A percentile compares a stretch with the other conserved stretches of the same genome.
Evolutionary conservation across 2,113 vertebrate genomes (phyloP).

Genomic region (Shinisaurus crocodilurus): DNA sequence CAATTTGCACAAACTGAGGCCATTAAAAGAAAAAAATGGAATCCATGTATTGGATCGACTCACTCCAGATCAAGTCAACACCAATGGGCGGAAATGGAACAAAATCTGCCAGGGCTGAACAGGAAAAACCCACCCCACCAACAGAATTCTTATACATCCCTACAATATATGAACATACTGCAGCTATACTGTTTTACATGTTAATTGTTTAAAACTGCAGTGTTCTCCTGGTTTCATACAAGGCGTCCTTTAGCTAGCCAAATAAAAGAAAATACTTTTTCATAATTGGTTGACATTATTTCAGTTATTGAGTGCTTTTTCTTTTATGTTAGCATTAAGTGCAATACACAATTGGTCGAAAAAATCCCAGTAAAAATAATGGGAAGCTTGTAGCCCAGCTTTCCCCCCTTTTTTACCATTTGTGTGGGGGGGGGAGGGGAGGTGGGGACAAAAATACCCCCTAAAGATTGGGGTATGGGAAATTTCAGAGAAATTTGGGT

Average conservation of each 20-base stretch:
- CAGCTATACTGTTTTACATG: conserved; percentile 37
- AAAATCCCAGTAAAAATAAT: neutral
- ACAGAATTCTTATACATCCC: neutral
- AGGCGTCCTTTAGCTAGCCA: conserved; percentile 10
- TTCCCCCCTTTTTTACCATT: neutral
- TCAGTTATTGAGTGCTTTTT: neutral
- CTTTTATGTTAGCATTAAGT: neutral
- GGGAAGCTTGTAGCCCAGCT: neutral
- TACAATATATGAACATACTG: neutral
- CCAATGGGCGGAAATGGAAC: no score
- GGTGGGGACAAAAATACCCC: no score
- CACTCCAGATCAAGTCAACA: no score
- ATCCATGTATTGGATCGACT: no score
- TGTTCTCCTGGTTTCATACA: neutral
- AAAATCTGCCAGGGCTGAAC: no score
- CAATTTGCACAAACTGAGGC: no score
- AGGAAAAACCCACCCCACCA: no score
- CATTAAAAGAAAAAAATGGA: no score
- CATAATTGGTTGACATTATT: neutral
- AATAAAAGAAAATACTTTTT: neutral
- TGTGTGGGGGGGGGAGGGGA: no score
- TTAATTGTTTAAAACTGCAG: neutral
- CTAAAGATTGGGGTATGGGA: no score
- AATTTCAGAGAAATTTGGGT: no score
- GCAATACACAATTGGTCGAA: neutral